phyloP scores from a whole-genome alignment of 2,113 vertebrate genomes.

The Himantopus leucocephalus region DNA sequence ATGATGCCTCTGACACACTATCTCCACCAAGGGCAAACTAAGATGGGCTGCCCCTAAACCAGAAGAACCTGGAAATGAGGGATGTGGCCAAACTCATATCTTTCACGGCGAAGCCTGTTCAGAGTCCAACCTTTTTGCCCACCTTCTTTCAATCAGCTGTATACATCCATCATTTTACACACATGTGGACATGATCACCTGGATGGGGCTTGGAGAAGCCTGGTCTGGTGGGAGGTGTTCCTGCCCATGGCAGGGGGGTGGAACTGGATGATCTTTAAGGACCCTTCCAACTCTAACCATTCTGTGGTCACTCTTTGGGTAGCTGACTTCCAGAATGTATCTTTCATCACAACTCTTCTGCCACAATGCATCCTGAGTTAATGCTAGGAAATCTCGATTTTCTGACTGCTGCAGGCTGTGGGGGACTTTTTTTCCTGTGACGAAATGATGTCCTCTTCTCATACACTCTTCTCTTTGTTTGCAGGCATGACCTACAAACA shows the following conservation, averaged over 20 bases:
- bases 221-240: neutral
- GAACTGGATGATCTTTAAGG: neutral
- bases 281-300: neutral
- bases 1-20: neutral
- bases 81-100: neutral
- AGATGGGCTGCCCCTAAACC: neutral
- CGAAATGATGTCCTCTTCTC: neutral
- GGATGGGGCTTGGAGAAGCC: neutral
- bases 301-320: neutral
- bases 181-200: neutral
- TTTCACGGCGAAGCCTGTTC: neutral
- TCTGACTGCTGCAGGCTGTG: neutral
- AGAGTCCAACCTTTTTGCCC: neutral
- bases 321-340: neutral
- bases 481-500: neutral
- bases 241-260: neutral
- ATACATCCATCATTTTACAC: neutral
- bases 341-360: neutral
- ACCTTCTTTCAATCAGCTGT: neutral
- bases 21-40: neutral
- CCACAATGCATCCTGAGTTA: rapidly evolving
- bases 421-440: too few species aligned
- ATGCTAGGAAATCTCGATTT: rapidly evolving
- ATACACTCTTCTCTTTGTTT: neutral
- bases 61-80: neutral